Percentiles rank a stretch among this genome's conserved stretches.
phyloP scores from a whole-genome alignment of 23 tunicate genomes.

The Diplosoma virens region DNA sequence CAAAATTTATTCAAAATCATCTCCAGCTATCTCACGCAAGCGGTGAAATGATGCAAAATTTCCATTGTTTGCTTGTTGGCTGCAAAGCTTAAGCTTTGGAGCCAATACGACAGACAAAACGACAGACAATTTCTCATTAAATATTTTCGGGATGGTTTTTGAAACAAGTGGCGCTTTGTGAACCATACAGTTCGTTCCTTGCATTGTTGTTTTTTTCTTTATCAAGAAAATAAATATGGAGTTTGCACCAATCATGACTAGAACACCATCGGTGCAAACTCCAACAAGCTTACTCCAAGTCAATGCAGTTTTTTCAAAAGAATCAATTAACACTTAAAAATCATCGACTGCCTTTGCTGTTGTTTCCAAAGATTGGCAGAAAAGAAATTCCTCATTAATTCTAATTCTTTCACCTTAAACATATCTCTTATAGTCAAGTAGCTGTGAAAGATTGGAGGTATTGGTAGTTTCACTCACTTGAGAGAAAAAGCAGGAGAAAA shows the following conservation, averaged over 20 bases:
- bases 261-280: slow-evolving; percentile 48
- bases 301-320: slow-evolving; percentile 1
- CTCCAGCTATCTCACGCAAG: too few relatives aligned
- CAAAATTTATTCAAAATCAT: too few relatives aligned
- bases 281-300: slow-evolving; percentile 21
- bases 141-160: slow-evolving; percentile 40
- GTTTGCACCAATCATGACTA: slow-evolving; percentile 51
- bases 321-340: slow-evolving; percentile 28
- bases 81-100: not conserved
- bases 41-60: too few relatives aligned
- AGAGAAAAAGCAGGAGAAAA: not conserved
- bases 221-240: slow-evolving; percentile 25
- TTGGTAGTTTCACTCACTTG: slow-evolving; percentile 36
- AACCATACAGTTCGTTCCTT: slow-evolving; percentile 23
- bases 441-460: slow-evolving; percentile 23
- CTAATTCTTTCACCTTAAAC: slow-evolving; percentile 4
- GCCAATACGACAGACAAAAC: slow-evolving; percentile 17
- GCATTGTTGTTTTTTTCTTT: slow-evolving; percentile 45
- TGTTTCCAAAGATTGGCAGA: slow-evolving; percentile 33
- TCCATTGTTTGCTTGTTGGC: not conserved
- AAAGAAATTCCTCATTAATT: too few relatives aligned
- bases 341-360: slow-evolving; percentile 24
- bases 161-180: slow-evolving; percentile 52
- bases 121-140: slow-evolving; percentile 44
- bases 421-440: slow-evolving; percentile 13